These are phyloP conservation scores for Malthinus seriepunctatus DNA, from an alignment of 2,888 invertebrate species.

Conservation along the genomic window DNA sequence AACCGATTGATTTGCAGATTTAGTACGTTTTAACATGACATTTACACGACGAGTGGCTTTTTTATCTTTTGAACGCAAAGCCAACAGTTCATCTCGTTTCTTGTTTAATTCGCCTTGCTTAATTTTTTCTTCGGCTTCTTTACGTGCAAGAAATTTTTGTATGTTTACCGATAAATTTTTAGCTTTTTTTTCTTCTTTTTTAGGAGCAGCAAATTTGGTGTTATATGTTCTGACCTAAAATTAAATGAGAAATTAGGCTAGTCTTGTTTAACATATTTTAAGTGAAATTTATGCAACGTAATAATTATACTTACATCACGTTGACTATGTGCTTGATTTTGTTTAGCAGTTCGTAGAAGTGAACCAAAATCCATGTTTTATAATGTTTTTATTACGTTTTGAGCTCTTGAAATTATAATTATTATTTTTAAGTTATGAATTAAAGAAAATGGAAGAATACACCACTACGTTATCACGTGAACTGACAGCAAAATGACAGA, in stretches of 20 bases:
- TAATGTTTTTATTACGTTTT: too few species aligned
- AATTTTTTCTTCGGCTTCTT: conserved; percentile 76
- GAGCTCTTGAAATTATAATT: too few species aligned
- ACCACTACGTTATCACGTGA: not conserved
- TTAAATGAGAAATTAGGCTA: conserved; percentile 6
- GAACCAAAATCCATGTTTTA: conserved; percentile 65
- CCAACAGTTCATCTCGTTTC: conserved; percentile 67
- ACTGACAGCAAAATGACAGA: not conserved
- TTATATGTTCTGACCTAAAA: conserved; percentile 67
- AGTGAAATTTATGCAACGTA: not conserved
- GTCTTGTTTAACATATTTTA: too few species aligned
- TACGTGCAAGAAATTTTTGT: conserved; percentile 79
- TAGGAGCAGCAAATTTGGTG: conserved; percentile 80
- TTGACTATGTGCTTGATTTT: conserved; percentile 56
- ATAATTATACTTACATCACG: conserved; percentile 45
- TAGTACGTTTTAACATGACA: conserved; percentile 76
- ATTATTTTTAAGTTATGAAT: not conserved
- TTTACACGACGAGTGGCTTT: conserved; percentile 52
- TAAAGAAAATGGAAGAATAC: conserved; percentile 3
- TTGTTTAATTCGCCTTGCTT: conserved; percentile 65
- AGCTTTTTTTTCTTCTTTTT: conserved; percentile 73
- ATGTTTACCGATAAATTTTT: conserved; percentile 75
- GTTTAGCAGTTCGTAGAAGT: conserved; percentile 64
- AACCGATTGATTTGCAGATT: conserved; percentile 87
- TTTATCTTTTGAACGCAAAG: conserved; percentile 60